Conservation (phyloP, 23 tunicate species). For the Halocynthia aurantium region DNA sequence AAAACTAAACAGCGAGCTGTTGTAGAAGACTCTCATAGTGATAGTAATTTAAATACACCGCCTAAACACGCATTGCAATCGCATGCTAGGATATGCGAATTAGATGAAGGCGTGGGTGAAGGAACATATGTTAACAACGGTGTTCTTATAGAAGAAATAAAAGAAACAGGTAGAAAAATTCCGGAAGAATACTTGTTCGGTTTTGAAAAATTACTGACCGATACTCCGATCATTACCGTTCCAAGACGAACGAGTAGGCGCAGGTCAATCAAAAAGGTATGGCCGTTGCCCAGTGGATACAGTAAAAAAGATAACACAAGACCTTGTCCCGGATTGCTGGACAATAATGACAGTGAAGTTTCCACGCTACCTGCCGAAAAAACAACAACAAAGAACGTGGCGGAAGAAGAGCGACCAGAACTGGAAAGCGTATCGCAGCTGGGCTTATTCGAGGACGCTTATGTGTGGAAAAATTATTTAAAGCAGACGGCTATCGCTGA, state of each 20-base stretch:
- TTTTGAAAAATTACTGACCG: conserved; percentile 8
- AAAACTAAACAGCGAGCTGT: no score
- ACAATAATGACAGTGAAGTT: background rate
- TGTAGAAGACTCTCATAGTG: no score
- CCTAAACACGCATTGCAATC: no score
- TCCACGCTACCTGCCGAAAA: background rate
- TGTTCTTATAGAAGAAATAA: no score
- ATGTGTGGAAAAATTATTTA: background rate
- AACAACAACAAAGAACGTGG: background rate
- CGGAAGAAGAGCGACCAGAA: background rate
- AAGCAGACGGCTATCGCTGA: background rate
- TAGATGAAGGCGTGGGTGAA: no score
- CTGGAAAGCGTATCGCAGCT: background rate
- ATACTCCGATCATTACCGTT: background rate
- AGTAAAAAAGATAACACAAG: background rate
- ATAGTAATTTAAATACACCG: no score
- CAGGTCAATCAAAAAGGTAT: background rate
- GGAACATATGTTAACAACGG: no score
- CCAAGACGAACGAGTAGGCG: background rate
- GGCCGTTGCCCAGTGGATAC: background rate
- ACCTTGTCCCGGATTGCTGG: background rate
- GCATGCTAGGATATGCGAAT: no score
- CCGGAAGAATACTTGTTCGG: conserved; percentile 1
- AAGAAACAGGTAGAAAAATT: no score
- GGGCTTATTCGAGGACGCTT: no score